A percentile compares a stretch with the other conserved stretches of the same genome.
These are phyloP conservation scores for Cavia aperea DNA, from an alignment of 2,113 vertebrate species.

Conservation along the genomic window DNA sequence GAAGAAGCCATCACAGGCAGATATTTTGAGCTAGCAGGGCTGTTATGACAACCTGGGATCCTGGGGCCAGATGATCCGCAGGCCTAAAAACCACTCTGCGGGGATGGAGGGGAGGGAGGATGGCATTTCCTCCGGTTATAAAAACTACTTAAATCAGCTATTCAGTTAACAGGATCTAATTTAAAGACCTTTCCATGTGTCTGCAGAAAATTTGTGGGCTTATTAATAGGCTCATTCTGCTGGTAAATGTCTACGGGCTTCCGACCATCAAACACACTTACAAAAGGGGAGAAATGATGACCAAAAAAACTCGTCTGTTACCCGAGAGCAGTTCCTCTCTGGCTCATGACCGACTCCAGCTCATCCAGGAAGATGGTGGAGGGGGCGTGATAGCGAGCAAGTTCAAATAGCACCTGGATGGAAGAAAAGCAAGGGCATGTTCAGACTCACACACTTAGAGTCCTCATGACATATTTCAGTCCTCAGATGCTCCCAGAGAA, in stretches of 20 bases:
- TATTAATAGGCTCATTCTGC: conserved; percentile 53
- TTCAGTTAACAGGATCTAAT: conserved; percentile 60
- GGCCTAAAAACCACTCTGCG: conserved; percentile 55
- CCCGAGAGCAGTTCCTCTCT: conserved; percentile 86
- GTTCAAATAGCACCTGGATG: conserved; percentile 91
- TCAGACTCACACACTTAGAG: conserved; percentile 28
- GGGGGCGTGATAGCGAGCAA: conserved; percentile 93
- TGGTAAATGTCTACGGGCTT: conserved; percentile 61
- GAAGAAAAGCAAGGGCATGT: conserved; percentile 41
- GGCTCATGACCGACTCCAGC: conserved; percentile 96
- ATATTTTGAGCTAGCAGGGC: conserved; percentile 37
- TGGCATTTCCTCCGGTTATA: conserved; percentile 55
- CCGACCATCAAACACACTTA: conserved; percentile 57
- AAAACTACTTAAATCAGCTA: conserved; percentile 62
- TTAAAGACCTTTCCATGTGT: conserved; percentile 52
- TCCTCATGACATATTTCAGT: background rate
- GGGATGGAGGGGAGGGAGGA: conserved; percentile 35
- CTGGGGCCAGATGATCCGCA: conserved; percentile 47
- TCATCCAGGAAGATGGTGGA: conserved; percentile 99
- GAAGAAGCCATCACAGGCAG: background rate
- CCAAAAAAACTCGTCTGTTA: conserved; percentile 66
- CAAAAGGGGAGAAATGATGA: conserved; percentile 39
- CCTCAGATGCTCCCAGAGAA: conserved; percentile 26
- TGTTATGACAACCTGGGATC: background rate
- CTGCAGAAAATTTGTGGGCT: conserved; percentile 59